Conservation (phyloP, 1,140 invertebrate species). For the Augochlora pura region DNA sequence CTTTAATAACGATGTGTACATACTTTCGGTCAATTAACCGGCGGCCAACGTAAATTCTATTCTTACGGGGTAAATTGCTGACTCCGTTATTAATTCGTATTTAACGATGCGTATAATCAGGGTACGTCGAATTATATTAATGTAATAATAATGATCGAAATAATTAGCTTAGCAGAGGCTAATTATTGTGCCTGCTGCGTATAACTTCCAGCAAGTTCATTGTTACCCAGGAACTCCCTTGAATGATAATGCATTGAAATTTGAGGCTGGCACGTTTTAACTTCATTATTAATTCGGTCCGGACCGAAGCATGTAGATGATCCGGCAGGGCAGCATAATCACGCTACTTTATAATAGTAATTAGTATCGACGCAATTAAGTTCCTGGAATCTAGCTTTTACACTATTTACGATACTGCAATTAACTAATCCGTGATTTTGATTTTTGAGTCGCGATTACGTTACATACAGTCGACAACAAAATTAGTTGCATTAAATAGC, state of each 20-base stretch:
- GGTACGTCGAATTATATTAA: conserved; percentile 48
- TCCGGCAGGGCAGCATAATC: not conserved
- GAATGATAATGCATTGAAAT: conserved; percentile 45
- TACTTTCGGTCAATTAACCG: too few species aligned
- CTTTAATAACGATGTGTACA: too few species aligned
- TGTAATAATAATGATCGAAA: conserved; percentile 52
- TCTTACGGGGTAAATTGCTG: not conserved
- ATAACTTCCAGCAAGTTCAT: conserved; percentile 11
- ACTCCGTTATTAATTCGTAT: conserved; percentile 44
- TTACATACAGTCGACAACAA: not conserved
- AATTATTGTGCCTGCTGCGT: conserved; percentile 36
- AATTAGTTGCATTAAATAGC: not conserved
- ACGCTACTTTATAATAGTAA: conserved; percentile 16
- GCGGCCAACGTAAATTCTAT: too few species aligned
- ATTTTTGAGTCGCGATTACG: not conserved
- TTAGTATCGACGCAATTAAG: conserved; percentile 14
- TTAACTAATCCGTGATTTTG: not conserved
- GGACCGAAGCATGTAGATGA: conserved; percentile 9
- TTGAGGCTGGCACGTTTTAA: conserved; percentile 37
- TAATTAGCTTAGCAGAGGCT: conserved; percentile 47
- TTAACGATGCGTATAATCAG: conserved; percentile 52
- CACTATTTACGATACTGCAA: not conserved
- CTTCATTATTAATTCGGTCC: conserved; percentile 41
- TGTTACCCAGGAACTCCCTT: not conserved
- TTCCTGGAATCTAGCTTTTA: not conserved